Percentiles rank a stretch among this genome's conserved stretches.
Evolutionary conservation across 2,797 vertebrate species (phyloP).

Genomic region (Tokudaia muenninki): DNA sequence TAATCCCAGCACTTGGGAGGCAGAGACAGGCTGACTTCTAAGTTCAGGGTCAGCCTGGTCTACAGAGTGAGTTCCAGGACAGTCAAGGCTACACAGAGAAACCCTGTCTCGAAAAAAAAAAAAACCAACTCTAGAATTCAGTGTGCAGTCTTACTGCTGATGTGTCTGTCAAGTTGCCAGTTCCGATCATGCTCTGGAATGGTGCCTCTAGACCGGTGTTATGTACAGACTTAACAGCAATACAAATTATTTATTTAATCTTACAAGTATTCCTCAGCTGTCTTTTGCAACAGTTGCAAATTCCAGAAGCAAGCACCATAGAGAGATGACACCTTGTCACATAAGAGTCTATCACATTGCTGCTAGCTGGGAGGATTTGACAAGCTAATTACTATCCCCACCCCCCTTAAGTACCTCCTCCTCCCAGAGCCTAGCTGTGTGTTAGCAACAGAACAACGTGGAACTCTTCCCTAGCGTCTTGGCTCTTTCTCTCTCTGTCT

Average conservation of each 20-base stretch:
- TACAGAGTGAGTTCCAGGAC: too few species aligned
- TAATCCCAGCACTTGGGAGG: too few species aligned
- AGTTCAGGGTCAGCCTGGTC: too few species aligned
- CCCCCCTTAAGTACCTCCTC: background rate
- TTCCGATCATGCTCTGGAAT: background rate
- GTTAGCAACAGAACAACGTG: background rate
- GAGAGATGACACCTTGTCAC: constrained; percentile 11
- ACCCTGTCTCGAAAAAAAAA: too few species aligned
- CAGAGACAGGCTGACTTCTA: too few species aligned
- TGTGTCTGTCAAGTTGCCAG: background rate
- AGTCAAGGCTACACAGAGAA: too few species aligned
- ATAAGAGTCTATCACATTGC: background rate
- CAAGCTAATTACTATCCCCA: constrained; percentile 34
- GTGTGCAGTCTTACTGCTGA: background rate
- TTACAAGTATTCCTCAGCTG: constrained; percentile 33
- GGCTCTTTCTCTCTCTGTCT: constrained; percentile 43
- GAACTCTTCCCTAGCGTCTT: background rate
- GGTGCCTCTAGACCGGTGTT: background rate
- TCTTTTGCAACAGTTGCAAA: constrained; percentile 54
- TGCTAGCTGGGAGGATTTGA: constrained; percentile 53
- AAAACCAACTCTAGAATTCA: background rate
- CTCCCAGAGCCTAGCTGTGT: background rate
- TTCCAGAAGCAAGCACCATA: background rate
- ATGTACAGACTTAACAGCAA: background rate
- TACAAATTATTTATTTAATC: constrained; percentile 49